Evolutionary conservation across 2,797 vertebrate species (phyloP), one percentile per base, ranked within the genome.

Genomic region (Stomatorhinus walkeri): DNA sequence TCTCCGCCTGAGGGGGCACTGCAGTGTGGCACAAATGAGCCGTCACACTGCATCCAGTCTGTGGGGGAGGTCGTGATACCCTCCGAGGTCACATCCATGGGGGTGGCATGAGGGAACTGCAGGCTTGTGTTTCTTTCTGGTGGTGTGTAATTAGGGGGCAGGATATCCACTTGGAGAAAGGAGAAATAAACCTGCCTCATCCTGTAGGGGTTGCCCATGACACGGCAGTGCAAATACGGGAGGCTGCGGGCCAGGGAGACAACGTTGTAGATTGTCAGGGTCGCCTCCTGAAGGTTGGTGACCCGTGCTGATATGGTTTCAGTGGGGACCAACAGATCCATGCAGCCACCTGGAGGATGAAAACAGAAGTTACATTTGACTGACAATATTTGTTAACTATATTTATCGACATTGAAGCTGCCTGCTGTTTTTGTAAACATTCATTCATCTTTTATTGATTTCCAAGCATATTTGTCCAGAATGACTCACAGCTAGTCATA

Each of bases 251-350:
- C 87, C 52, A 89, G 40, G 5, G 54, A 79, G 32, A 52, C 54
- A 52, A 91, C n/a, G 68, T 87, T 72, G 36, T 87, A 24, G n/a
- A 12, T 22, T 5, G 87, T 90, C 87, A 91, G 84, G 12, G 87
- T 19, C 48, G 10, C 88, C 16, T 87, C 54, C 48, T 68, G 24
- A 56, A 83, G 88, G 87, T 91, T 91, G 64, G 87, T 59, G 36
- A 90, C 46, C 12, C 87, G 81, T 48, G 43, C 88, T 4, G 32
- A 48, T 83, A 89, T 54, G 16, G 83, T 83, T 81, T 90, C 24
- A 19, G 54, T 79, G 28, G 68, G 68, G 32, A 72, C 32, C 32
- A 6, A 72, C 28, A 36, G 68, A 19, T 68, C 24, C 81, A 85
- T 24, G n/a, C 43, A 51, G 81, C 46, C 22, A 28, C 16, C 81